Base-by-base conservation (phyloP, 2,888 invertebrate genomes). In the Macrophya alboannulata region DNA sequence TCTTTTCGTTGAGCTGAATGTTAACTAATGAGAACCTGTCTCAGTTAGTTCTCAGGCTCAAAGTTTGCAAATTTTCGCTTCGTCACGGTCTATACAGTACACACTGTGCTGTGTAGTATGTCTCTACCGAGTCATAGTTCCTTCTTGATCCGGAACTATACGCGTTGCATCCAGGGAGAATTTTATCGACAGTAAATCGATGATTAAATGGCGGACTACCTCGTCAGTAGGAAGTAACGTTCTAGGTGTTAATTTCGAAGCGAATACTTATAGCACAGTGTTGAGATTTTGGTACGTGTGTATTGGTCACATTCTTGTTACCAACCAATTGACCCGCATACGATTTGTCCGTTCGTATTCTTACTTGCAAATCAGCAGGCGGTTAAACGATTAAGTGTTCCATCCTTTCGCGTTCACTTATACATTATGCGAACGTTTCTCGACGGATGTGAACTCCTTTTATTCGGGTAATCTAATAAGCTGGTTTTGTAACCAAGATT, bases 1-100 rank as follows among this genome's bases (percentile, higher is more conserved):
- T 62, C 81, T 59, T 81, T 81, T 81, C 59, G 62, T 81, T 21
- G 62, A 43, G 40, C 43, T 59, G 59, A 59, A 59, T 81, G 62
- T 59, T 59, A 62, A 81, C 40, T 51, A 81, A 81, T 59, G 81
- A 77, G 25, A 81, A 81, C 81, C 62, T 81, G 81, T 43, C 59
- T 43, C 59, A 59, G 31, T 43, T 43, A 59, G 31, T 81, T 40
- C 21, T 43, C 81, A 62, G n/a, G 43, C 59, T 43, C 21, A 40
- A 40, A 43, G 21, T 59, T 81, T 43, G 43, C 81, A 62, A 62
- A 81, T 81, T 59, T 62, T 17, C 31, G 59, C 43, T 25, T 62
- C 81, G 21, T 77, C 81, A 62, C 40, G 43, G 25, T 37, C 15
- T 21, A 12, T 62, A 40, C 40, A 37, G n/a, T 5, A 9, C 15